phyloP scores from a whole-genome alignment of 2,113 vertebrate species.

The Xiphophorus hellerii region DNA sequence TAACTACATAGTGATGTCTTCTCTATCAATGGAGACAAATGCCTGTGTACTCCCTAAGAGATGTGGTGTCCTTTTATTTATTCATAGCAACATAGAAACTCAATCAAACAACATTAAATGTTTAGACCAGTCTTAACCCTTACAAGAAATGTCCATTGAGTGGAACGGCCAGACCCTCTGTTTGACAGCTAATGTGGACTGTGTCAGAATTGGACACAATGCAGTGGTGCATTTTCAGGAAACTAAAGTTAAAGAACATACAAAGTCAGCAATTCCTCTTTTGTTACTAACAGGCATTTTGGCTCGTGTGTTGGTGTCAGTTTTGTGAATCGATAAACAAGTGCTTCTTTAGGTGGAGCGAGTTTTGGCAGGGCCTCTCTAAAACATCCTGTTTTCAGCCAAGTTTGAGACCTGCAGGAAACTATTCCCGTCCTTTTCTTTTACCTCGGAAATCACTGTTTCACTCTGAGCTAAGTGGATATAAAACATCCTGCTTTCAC shows the following conservation, averaged over 20 bases:
- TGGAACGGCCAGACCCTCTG: not conserved
- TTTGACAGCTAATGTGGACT: not conserved
- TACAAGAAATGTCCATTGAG: conserved; percentile 14
- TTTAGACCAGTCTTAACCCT: conserved; percentile 30
- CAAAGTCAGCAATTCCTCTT: not conserved
- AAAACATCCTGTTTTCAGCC: not conserved
- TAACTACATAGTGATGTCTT: not conserved
- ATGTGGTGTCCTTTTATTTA: not conserved
- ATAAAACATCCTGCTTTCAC: not conserved
- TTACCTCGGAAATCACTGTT: not conserved
- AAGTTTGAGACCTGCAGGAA: not conserved
- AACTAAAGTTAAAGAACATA: not conserved
- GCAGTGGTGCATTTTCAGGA: not conserved
- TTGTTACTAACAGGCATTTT: not conserved
- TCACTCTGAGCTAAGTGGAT: not conserved
- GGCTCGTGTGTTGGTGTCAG: not conserved
- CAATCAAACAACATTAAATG: conserved; percentile 52
- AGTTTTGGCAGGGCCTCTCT: not conserved
- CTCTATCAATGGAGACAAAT: not conserved
- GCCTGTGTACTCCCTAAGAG: not conserved
- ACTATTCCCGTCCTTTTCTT: not conserved
- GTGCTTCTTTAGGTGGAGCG: not conserved
- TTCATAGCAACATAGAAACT: not conserved
- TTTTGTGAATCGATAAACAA: not conserved
- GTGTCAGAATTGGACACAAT: not conserved